A percentile compares a stretch with the other conserved stretches of the same genome.
Conservation (phyloP, 92 coral and sea anemone species). For the Plumapathes pennacea region DNA sequence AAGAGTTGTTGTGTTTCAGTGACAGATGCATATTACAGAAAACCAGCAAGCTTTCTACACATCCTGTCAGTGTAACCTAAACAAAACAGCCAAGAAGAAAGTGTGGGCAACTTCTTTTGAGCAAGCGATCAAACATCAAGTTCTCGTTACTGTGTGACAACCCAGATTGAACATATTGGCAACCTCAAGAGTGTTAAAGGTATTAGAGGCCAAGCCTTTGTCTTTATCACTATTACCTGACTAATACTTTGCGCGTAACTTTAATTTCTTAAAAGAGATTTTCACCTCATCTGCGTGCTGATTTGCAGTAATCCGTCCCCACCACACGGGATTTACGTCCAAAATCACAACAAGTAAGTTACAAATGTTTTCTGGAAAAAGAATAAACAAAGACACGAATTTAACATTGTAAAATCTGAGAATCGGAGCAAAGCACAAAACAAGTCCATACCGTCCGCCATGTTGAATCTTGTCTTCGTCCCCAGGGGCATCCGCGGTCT, state of each 20-base stretch:
- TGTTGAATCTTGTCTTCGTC: conserved; percentile 27
- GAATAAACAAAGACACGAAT: not conserved
- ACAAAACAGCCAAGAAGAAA: no score
- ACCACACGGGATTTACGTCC: conserved; percentile 90
- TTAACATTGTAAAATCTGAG: not conserved
- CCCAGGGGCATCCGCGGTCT: no score
- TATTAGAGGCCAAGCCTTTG: no score
- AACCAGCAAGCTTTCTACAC: conserved; percentile 85
- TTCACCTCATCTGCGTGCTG: conserved; percentile 31
- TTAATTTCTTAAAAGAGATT: not conserved
- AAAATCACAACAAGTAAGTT: conserved; percentile 77
- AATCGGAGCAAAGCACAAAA: not conserved
- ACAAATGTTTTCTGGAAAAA: conserved; percentile 56
- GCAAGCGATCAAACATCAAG: no score
- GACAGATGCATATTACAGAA: conserved; percentile 86
- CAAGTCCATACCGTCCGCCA: conserved; percentile 87
- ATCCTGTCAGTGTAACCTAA: conserved; percentile 72
- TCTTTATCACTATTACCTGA: no score
- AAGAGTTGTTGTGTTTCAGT: conserved; percentile 82
- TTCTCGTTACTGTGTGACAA: no score
- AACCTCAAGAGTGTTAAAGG: no score
- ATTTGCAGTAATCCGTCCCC: conserved; percentile 80
- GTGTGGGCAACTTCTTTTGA: no score
- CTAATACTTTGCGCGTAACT: no score
- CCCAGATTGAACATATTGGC: no score